Evolutionary conservation across 2,888 invertebrate species (phyloP), one percentile per base, ranked within the genome.

Genomic region (Drosophila cyrtoloma): DNA sequence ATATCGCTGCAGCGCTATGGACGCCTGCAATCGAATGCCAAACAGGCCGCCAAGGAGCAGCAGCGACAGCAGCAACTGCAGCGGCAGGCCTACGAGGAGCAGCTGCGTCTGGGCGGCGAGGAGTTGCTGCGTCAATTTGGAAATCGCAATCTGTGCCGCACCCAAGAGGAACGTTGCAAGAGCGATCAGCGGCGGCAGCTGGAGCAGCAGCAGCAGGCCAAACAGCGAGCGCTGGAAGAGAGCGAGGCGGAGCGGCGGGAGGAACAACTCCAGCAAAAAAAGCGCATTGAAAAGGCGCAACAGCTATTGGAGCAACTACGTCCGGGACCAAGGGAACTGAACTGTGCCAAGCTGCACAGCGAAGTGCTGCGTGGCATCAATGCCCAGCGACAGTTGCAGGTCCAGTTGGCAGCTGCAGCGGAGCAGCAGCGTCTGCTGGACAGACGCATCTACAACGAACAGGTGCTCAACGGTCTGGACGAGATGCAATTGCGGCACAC

Each of bases 381-480:
- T 26, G 89, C 92, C 1, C 93, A 93, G 69, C 81, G 90, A 1
- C 81, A 90, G 37, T 85, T 93, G 14, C 92, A 89, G 44, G 75
- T 76, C 14, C 89, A 93, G 55, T 90, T 91, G 28, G 89, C 88
- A 35, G 82, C 81, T 42, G 84, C 85, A 6, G 32, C 79, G 10
- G 90, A 87, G 65, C 84, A 93, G 33, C 90, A 91, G 47, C 78
- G 78, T 9, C 52, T 72, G 0, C 85, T 91, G 70, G 94, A 94
- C 76, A 89, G 84, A 2, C 82, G 92, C 57, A 91, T 92, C 50
- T 85, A 87, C 63, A 78, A 82, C 32, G 85, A 91, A 5, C 93
- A 94, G 75, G 92, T 94, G 72, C 84, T 92, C 71, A 90, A 91
- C 37, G 92, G 92, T 63, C 90, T 94, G 7, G 87, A 93, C 52